Evolutionary conservation across 2,797 vertebrate genomes (phyloP).

Genomic region (Prionace glauca): DNA sequence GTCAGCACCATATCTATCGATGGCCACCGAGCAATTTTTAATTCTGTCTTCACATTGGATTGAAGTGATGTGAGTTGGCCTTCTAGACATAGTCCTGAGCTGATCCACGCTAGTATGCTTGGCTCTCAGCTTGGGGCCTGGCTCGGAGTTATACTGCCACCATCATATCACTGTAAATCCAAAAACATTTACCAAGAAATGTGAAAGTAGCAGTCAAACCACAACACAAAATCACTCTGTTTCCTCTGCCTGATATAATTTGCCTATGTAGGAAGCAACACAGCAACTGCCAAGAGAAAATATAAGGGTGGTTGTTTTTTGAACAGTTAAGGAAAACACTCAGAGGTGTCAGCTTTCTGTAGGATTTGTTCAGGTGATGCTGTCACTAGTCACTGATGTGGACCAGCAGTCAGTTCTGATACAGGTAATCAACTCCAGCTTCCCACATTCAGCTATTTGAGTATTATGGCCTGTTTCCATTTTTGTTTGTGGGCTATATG

Average conservation of each 20-base stretch:
- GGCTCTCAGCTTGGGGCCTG: neutral
- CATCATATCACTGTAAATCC: neutral
- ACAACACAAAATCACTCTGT: neutral
- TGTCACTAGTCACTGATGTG: neutral
- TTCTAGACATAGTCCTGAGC: neutral
- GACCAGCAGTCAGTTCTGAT: neutral
- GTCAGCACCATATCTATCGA: neutral
- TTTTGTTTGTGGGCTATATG: slow-evolving; percentile 12
- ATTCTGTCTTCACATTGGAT: neutral
- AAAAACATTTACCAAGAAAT: neutral
- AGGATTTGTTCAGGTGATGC: neutral
- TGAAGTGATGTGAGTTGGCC: neutral
- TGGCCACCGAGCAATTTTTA: neutral
- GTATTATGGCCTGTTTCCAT: slow-evolving; percentile 26
- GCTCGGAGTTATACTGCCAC: neutral
- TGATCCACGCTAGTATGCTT: neutral
- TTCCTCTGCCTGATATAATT: neutral
- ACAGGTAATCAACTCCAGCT: slow-evolving; percentile 21
- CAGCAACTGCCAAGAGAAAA: neutral
- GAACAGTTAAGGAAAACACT: neutral
- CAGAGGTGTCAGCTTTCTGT: neutral
- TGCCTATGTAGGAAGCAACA: neutral
- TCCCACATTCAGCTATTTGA: slow-evolving; percentile 20
- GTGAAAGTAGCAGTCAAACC: neutral
- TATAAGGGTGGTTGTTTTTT: neutral